A percentile compares a stretch with the other conserved stretches of the same genome.
Evolutionary conservation across 2,797 vertebrate genomes (phyloP).

Genomic region (Saxicola maurus): DNA sequence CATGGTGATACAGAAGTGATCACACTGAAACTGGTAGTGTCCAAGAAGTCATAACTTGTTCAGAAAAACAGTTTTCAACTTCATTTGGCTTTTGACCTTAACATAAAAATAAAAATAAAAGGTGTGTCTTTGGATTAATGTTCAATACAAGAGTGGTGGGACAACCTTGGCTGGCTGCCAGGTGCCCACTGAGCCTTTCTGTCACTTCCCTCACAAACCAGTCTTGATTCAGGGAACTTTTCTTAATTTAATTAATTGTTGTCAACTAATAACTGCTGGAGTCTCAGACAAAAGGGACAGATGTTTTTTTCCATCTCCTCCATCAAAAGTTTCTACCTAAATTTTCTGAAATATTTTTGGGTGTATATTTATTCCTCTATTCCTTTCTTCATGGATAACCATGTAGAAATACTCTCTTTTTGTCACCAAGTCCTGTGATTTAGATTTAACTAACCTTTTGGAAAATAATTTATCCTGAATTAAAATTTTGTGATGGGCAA

Average conservation of each 20-base stretch:
- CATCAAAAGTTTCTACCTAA: background rate
- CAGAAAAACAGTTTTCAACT: slow-evolving; percentile 21
- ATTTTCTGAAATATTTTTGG: background rate
- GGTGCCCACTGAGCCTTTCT: background rate
- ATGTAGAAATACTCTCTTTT: background rate
- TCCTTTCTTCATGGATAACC: background rate
- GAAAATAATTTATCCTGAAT: background rate
- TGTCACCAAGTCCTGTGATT: background rate
- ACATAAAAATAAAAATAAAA: background rate
- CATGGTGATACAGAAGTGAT: background rate
- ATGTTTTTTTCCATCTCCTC: background rate
- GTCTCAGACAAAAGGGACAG: background rate
- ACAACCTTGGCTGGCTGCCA: background rate
- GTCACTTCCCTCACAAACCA: background rate
- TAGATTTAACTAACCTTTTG: background rate
- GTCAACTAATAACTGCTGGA: background rate
- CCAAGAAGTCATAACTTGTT: background rate
- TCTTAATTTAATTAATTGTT: background rate
- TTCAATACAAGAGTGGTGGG: background rate
- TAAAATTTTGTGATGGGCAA: background rate
- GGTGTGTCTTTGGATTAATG: background rate
- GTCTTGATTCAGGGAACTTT: background rate
- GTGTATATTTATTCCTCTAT: background rate
- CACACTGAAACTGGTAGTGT: background rate
- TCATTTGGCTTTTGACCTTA: background rate